Evolutionary conservation across 2,113 vertebrate species (phyloP).

Genomic region (Menidia beryllina): DNA sequence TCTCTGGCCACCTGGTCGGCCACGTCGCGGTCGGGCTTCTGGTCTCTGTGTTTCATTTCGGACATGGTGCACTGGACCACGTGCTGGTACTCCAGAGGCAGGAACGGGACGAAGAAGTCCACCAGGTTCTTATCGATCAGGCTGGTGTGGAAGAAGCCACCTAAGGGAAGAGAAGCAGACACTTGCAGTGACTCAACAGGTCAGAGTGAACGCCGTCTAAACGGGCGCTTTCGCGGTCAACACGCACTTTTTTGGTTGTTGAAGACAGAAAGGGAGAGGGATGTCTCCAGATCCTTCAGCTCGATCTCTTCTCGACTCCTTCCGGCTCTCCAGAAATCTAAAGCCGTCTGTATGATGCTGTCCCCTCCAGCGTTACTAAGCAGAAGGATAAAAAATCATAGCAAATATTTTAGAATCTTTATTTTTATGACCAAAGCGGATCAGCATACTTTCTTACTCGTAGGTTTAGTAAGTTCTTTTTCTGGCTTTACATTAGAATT

Average conservation of each 20-base stretch:
- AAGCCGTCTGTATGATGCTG: slow-evolving; percentile 83
- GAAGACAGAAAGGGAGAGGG: slow-evolving; percentile 87
- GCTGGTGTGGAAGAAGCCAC: slow-evolving; percentile 94
- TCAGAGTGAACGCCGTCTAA: background rate
- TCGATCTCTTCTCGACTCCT: slow-evolving; percentile 86
- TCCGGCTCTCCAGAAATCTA: slow-evolving; percentile 90
- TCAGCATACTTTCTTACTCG: too few species aligned
- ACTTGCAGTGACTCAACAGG: background rate
- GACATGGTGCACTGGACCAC: slow-evolving; percentile 89
- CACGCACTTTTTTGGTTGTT: slow-evolving; percentile 94
- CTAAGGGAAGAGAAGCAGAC: slow-evolving; percentile 62
- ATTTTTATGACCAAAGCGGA: too few species aligned
- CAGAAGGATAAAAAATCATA: background rate
- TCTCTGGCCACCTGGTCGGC: slow-evolving; percentile 84
- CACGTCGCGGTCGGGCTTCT: slow-evolving; percentile 63
- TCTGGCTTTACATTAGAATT: too few species aligned
- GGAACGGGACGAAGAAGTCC: slow-evolving; percentile 94
- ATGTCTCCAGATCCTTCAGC: slow-evolving; percentile 86
- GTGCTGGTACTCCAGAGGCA: slow-evolving; percentile 92
- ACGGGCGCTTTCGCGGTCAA: accelerated
- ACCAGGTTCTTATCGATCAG: slow-evolving; percentile 94
- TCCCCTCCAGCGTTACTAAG: slow-evolving; percentile 92
- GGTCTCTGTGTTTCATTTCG: slow-evolving; percentile 81
- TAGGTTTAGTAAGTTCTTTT: too few species aligned
- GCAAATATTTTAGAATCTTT: background rate